phyloP scores from a whole-genome alignment of 2,888 invertebrate genomes.

The Acronicta psi region DNA sequence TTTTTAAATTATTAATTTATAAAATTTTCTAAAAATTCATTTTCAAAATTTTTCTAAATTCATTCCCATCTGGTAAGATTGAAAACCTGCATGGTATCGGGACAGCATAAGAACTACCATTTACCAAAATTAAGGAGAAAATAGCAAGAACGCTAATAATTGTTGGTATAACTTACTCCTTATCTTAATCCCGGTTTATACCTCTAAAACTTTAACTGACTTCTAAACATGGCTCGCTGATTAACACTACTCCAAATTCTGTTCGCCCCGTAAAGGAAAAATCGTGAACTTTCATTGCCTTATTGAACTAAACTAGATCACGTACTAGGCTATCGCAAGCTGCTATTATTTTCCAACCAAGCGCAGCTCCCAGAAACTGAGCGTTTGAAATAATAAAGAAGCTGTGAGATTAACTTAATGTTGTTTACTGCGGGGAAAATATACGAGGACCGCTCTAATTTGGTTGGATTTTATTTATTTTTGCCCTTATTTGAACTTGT shows the following conservation, averaged over 20 bases:
- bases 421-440: slow-evolving; percentile 49
- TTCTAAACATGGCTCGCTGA: slow-evolving; percentile 39
- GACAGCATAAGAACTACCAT: no score
- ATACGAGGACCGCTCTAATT: slow-evolving; percentile 41
- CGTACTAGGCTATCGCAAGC: slow-evolving; percentile 28
- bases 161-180: neutral
- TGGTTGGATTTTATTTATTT: slow-evolving; percentile 45
- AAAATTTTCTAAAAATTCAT: no score
- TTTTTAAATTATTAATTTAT: no score
- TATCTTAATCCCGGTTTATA: neutral
- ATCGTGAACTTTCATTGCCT: slow-evolving; percentile 45
- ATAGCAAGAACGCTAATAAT: no score
- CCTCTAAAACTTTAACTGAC: slow-evolving; percentile 4
- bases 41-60: no score
- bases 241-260: slow-evolving; percentile 37
- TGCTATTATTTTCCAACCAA: slow-evolving; percentile 37
- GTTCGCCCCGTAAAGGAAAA: slow-evolving; percentile 39
- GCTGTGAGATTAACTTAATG: slow-evolving; percentile 48
- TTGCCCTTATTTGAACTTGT: slow-evolving; percentile 16
- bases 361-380: slow-evolving; percentile 40
- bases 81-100: no score
- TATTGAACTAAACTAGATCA: slow-evolving; percentile 46
- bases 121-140: no score
- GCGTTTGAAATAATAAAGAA: slow-evolving; percentile 54
- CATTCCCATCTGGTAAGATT: no score